Evolutionary conservation across 2,888 invertebrate species (phyloP).

Genomic region (Desoria tigrina): DNA sequence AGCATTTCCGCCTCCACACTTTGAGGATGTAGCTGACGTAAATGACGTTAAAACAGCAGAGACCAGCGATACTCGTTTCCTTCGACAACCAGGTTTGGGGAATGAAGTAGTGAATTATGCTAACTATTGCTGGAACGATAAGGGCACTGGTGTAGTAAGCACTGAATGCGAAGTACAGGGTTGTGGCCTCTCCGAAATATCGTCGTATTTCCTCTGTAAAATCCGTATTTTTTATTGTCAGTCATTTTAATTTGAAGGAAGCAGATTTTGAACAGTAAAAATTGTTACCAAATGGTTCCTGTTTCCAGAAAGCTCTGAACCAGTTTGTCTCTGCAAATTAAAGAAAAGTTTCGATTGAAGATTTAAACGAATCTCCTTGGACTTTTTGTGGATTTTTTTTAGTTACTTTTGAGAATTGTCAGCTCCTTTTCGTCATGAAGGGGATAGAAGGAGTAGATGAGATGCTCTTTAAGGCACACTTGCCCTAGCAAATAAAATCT

Average conservation of each 20-base stretch:
- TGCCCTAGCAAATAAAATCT: no score
- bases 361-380: no score
- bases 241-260: no score
- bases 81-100: background rate
- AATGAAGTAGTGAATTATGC: background rate
- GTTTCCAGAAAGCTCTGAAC: constrained; percentile 17
- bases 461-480: background rate
- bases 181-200: constrained; percentile 33
- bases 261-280: no score
- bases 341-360: no score
- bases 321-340: constrained; percentile 22
- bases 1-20: constrained; percentile 30
- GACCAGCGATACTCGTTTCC: background rate
- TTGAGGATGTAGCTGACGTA: constrained; percentile 27
- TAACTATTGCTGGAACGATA: constrained; percentile 10
- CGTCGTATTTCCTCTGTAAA: constrained; percentile 22
- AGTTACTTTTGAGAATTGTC: background rate
- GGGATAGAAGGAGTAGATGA: constrained; percentile 29
- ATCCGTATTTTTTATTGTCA: no score
- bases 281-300: constrained; percentile 18
- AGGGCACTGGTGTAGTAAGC: constrained; percentile 27
- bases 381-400: no score
- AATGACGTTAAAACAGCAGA: constrained; percentile 22
- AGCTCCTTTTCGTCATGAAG: constrained; percentile 29
- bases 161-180: constrained; percentile 33